Percentiles rank a stretch among this genome's conserved stretches.
Conservation (phyloP, 2,888 invertebrate genomes). For the Leuctra nigra region DNA sequence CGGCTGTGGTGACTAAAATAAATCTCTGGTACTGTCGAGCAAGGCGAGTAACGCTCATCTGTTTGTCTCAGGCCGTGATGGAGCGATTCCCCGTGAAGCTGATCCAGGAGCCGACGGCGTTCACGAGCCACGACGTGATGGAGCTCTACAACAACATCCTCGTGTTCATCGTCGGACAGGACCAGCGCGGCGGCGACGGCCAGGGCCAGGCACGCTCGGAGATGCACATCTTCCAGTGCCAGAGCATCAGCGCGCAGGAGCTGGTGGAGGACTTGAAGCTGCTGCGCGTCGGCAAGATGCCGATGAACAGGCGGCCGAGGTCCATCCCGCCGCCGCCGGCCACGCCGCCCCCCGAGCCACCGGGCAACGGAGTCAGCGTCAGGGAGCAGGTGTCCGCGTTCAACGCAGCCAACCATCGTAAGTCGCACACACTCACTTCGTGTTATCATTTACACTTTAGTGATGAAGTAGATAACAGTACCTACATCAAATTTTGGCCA, state of each 20-base stretch:
- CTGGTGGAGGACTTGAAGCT: constrained; percentile 78
- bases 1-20: no score
- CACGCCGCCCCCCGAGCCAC: constrained; percentile 52
- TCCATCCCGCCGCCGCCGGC: constrained; percentile 49
- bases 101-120: constrained; percentile 96
- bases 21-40: no score
- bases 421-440: no score
- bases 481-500: no score
- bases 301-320: constrained; percentile 34
- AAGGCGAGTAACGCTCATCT: no score
- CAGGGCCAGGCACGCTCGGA: constrained; percentile 60
- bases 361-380: constrained; percentile 47
- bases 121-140: constrained; percentile 90
- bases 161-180: constrained; percentile 88
- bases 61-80: constrained; percentile 76
- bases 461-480: no score
- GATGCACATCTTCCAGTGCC: constrained; percentile 96
- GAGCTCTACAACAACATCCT: constrained; percentile 98
- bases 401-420: constrained; percentile 39
- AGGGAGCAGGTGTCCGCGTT: constrained; percentile 47
- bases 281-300: constrained; percentile 55
- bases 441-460: no score
- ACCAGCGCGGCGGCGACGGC: constrained; percentile 39
- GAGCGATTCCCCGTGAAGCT: constrained; percentile 91
- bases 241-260: constrained; percentile 73